Evolutionary conservation across 2,888 invertebrate species (phyloP), one percentile per base, ranked within the genome.

Genomic region (Tachina fera): DNA sequence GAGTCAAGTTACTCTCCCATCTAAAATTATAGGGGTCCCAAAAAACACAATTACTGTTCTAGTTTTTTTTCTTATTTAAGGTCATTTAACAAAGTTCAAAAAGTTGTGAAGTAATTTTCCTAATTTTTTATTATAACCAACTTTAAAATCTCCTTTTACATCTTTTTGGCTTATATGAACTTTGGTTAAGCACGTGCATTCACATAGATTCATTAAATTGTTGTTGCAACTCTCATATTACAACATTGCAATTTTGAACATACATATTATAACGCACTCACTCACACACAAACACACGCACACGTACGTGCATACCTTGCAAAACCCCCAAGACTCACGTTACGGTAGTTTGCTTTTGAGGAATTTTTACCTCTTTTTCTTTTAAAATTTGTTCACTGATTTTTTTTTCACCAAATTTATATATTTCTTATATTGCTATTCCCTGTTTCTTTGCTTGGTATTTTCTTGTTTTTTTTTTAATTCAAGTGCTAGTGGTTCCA

Each of bases 241-340:
- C 49, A 65, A 65, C 43, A 43, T 63, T 71, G 72, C 45, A 79
- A 72, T 61, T 61, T 71, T 71, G 6, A n/a, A n/a, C n/a, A n/a
- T 56, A 72, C 11, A 47, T 43, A 58, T 9, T 60, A 39, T 49
- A n/a, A 58, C 51, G 39, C 67, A 67, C 43, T n/a, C 5, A 49
- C 5, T 2, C 0, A 56, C 14, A 51, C 39, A n/a, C 19, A 19
- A n/a, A 49, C 11, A 19, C 22, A 4, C 41, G 43, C 53, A 41
- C 9, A 41, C 19, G 13, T 19, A 45, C 9, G 31, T 60, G 16
- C n/a, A 39, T 41, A 74, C 49, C 14, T 72, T 51, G 45, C 13
- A 61, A 70, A 82, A 70, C 60, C 67, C 67, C 67, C 65, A 82
- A 85, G 82, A 82, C 71, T 79, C 79, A 65, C 79, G 74, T 85